Base-by-base conservation (phyloP, 2,113 vertebrate genomes). In the Pomatostomus ruficeps region DNA sequence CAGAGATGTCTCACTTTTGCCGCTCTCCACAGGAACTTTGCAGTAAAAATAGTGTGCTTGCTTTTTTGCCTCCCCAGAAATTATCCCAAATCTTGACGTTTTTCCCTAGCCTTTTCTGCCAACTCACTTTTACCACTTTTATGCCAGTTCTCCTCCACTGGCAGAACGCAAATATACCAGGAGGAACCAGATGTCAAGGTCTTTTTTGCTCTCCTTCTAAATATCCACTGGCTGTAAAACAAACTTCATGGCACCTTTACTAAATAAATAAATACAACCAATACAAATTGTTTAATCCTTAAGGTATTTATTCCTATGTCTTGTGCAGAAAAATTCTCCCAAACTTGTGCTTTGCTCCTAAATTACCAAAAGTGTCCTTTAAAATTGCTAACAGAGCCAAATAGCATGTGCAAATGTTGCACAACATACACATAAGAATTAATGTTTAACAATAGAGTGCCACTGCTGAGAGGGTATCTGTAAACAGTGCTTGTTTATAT, bases 371-470 rank as follows among this genome's bases (percentile, higher is more conserved):
- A 72, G 28, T 1, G 3, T 38, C 55, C 51, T 70, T 88, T 66
- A 51, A 83, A 66, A 55, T 52, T 48, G 43, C 51, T 40, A 70
- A n/a, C 46, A 73, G 71, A 46, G 57, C 9, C 66, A 70, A 83
- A 82, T 6, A 68, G 40, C 28, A 28, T 0, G 3, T 43, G 33
- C 40, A 85, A 83, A 74, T n/a, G 22, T 94, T 96, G 87, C 88
- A 93, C 82, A 93, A 94, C 33, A 36, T 26, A 58, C 35, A 48
- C 85, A 52, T 63, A 38, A 58, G 59, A 96, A 93, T 96, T 97
- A 96, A 96, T 96, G 49, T 96, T 96, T 96, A 97, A 97, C 88
- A 86, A 13, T 2, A n/a, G 46, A 91, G 63, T 86, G 62, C 91
- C 74, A 63, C 36, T 80, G n/a, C 82, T 80, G 88, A 66, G 72